Evolutionary conservation across 2,113 vertebrate genomes (phyloP), one percentile per base, ranked within the genome.

Genomic region (Laterallus jamaicensis): DNA sequence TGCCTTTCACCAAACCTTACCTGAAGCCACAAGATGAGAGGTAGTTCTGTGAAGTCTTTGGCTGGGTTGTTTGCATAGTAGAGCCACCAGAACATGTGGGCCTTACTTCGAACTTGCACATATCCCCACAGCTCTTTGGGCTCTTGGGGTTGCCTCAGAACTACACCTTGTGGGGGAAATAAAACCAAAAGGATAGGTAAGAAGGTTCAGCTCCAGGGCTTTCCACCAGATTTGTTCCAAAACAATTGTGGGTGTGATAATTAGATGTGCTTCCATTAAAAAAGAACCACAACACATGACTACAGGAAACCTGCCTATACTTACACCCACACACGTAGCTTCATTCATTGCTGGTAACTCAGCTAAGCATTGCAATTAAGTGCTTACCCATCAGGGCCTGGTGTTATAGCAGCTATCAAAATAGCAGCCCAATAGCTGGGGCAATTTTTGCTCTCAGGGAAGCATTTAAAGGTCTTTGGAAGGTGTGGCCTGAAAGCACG

Each of bases 21-120:
- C 99, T 99, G 99, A 92, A 99, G 98, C 99, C 99, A 99, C 98
- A 99, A 98, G 82, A 99, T 93, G 31, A 99, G 98, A 28, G 99
- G 99, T 56, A 99, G 94, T 11, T 98, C 94, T 15, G 95, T 95
- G 97, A 98, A 98, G 84, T 97, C 97, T 49, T 97, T 97, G 37
- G 97, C 84, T 39, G 96, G 96, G 77, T 89, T 98, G 64, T 98
- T 97, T 12, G 99, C 98, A 52, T 98, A 98, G 83, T 99, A 99
- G 11, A 99, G 98, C 99, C 99, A 99, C 99, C 99, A 99, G 97
- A 99, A 99, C 98, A 99, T 99, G 97, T 98, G 98, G 12, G 99
- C 99, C 62, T 99, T 98, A 47, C 96, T 97, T 16, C 99, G 98
- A 54, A 99, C 98, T 4, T 98, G 95, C 90, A 99, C 98, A 52